Base-by-base conservation (phyloP, 1,140 invertebrate genomes). In the Macrobrachium rosenbergii region DNA sequence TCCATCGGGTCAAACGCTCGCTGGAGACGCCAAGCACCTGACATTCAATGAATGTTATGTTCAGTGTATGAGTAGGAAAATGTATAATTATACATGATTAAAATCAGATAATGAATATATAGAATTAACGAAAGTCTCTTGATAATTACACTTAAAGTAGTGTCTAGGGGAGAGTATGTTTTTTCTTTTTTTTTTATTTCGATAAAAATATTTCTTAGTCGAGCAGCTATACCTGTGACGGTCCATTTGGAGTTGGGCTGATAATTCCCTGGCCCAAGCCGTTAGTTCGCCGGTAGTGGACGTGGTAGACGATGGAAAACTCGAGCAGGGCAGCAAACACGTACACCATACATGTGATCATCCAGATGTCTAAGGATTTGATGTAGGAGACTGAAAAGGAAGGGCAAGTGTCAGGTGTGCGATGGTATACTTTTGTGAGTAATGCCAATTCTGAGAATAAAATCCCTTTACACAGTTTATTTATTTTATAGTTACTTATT, bases 341-440 rank as follows among this genome's bases (percentile, higher is more conserved):
- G 69, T 91, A 91, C 21, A 91, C 88, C 86, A 90, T 91, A 62
- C 91, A 91, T 7, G 90, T 90, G 63, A 89, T 89, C 90, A 91
- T 90, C 90, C 90, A 91, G 28, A 90, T 89, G 88, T 91, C 91
- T 84, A 93, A 92, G 10, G 93, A 93, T 90, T 94, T 94, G 14
- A 93, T 91, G 84, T 94, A 94, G 0, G 93, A 93, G 0, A 94
- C 93, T 89, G 80, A 17, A 59, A 43, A 64, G 21, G 19, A 23
- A 60, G 16, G 59, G 5, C 23, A 72, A 72, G 5, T 0, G 37
- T 28, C 21, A 72, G 5, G 6, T 23, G 14, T 72, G 21, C 37
- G 21, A n/a, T 28, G 0, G 7, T 12, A 11, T n/a, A 72, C 11
- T 0, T 37, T 8, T 52, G 52, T 52, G 7, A 52, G 0, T 52